Base-by-base conservation (phyloP, 2,888 invertebrate species). In the Drosophila nr. fundita region DNA sequence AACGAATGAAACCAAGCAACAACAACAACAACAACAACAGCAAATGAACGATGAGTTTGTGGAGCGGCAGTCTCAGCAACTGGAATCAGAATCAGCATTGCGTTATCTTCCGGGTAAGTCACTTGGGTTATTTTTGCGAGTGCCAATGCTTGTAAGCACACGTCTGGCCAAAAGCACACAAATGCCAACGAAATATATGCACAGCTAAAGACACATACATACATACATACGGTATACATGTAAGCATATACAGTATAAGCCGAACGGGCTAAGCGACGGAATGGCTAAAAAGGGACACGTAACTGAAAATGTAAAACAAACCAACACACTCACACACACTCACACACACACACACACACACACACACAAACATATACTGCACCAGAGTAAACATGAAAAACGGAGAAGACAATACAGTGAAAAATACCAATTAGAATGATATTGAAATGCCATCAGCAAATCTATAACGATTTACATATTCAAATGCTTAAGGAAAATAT, bases 81-180 rank as follows among this genome's bases (percentile, higher is more conserved):
- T 73, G 57, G 61, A 68, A 54, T 40, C 64, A 49, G 74, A 78
- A 58, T 52, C 77, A 60, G 63, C 68, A 78, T 70, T 68, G 59
- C 68, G 65, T 60, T 70, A 77, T 77, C 69, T 58, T 30, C 50
- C 65, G 64, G 78, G 78, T 78, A 78, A 74, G 78, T 68, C 62
- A 66, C 68, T 74, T 53, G 52, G 61, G 60, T 50, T 58, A 69
- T 69, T 68, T 76, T 40, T 38, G 38, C 55, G 61, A 63, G 62
- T 76, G 63, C 42, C 59, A 74, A 73, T 65, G 50, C 64, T 54
- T 58, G 68, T 73, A 45, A 24, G 29, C 49, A 36, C 15, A 49
- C 40, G 36, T 50, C 70, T 49, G 42, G 21, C 57, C 36, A 66
- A 53, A 70, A 30, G 15, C 30, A n/a, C 30, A 49, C 29, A 52